A percentile compares a stretch with the other conserved stretches of the same genome.
Evolutionary conservation across 2,113 vertebrate genomes (phyloP).

Genomic region (Craseonycteris thonglongyai): DNA sequence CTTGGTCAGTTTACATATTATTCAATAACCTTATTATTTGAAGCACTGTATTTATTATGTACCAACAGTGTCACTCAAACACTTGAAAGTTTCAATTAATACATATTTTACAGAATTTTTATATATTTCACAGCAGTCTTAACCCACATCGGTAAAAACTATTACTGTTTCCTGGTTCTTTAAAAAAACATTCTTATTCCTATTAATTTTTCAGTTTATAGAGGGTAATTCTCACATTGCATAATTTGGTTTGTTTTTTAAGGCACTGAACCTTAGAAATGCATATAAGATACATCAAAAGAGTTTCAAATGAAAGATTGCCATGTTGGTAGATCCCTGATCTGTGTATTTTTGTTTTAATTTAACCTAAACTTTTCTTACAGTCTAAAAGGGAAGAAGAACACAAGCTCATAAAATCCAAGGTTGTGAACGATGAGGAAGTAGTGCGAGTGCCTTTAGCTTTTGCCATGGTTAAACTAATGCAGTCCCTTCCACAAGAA

Average conservation of each 20-base stretch:
- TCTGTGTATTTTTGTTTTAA: not conserved
- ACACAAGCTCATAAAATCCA: slow-evolving; percentile 93
- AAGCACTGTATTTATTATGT: not conserved
- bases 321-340: not conserved
- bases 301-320: not conserved
- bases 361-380: slow-evolving; percentile 3
- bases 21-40: not conserved
- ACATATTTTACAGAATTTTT: not conserved
- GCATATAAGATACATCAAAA: not conserved
- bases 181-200: not conserved
- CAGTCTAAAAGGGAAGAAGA: slow-evolving; percentile 94
- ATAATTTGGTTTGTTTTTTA: not conserved
- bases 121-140: not conserved
- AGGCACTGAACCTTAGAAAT: not conserved
- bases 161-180: not conserved
- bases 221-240: not conserved
- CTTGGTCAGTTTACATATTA: not conserved
- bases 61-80: not conserved
- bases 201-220: not conserved
- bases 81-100: not conserved
- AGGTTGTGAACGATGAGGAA: slow-evolving; percentile 91
- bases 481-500: slow-evolving; percentile 91
- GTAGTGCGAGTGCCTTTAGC: slow-evolving; percentile 92
- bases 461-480: slow-evolving; percentile 95
- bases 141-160: not conserved